Percentiles rank a stretch among this genome's conserved stretches.
Conservation (phyloP, 1,140 invertebrate species). For the Cydia amplana region DNA sequence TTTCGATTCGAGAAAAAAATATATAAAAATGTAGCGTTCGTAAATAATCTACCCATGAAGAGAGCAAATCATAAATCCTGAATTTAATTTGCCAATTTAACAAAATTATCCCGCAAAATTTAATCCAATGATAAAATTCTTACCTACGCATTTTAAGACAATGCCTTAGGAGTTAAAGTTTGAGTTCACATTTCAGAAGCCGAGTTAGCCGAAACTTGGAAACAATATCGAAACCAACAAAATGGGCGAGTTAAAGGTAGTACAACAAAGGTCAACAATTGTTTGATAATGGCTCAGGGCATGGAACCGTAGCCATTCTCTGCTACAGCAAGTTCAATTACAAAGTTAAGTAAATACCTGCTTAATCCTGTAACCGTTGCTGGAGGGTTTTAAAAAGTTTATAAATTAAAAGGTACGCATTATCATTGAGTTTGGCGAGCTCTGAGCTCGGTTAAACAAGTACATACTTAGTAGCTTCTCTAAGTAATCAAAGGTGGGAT, state of each 20-base stretch:
- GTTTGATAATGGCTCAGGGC: constrained; percentile 43
- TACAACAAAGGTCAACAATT: constrained; percentile 49
- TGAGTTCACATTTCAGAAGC: constrained; percentile 40
- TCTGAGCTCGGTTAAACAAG: background rate
- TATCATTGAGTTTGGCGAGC: background rate
- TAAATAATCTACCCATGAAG: too few species aligned
- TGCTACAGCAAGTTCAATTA: constrained; percentile 20
- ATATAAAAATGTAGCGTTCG: too few species aligned
- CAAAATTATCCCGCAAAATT: constrained; percentile 4
- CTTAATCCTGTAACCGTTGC: constrained; percentile 26
- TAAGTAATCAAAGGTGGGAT: background rate
- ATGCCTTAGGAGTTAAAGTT: constrained; percentile 18
- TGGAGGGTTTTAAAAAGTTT: constrained; percentile 17
- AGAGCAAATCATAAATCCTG: background rate
- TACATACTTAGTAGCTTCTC: background rate
- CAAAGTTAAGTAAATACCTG: constrained; percentile 25
- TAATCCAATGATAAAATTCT: constrained; percentile 30
- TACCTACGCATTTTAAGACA: constrained; percentile 31
- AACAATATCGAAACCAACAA: constrained; percentile 48
- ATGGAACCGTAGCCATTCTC: constrained; percentile 34
- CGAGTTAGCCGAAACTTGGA: constrained; percentile 41
- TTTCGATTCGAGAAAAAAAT: too few species aligned
- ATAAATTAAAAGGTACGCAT: background rate
- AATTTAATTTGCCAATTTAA: background rate
- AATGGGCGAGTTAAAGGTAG: constrained; percentile 48